Evolutionary conservation across 2,113 vertebrate species (phyloP), one percentile per base, ranked within the genome.

Genomic region (Apteryx mantelli): DNA sequence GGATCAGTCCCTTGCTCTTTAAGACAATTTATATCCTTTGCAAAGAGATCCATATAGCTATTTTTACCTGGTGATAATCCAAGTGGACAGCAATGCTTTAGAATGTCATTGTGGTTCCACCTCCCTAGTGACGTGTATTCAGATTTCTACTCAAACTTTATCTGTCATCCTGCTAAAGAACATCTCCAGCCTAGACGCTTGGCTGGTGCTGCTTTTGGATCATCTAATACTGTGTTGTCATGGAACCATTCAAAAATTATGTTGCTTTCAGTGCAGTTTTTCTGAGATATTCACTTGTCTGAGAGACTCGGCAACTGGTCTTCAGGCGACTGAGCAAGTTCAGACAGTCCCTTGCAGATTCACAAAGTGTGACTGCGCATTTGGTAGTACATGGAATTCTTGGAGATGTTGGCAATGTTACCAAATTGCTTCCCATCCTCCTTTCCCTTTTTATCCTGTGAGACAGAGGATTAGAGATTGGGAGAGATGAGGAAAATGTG

Each of bases 1-100:
- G 22, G 12, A 19, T 87, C 50, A 40, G 44, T 42, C 20, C 52
- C 40, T 78, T 24, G 20, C 34, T 13, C 24, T 93, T 87, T 42
- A 24, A 52, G 55, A 50, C n/a, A n/a, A 24, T 86, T 75, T 87
- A 26, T 75, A n/a, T 84, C 34, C 46, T 91, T 81, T 82, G 18
- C 69, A 68, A 60, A 32, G 63, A n/a, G 16, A 38, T 66, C 5
- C 6, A 38, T 24, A 75, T 55, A 66, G 52, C 65, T 95, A 9
- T 91, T 79, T 94, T 87, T 93, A 44, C 30, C 10, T 24, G 50
- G 13, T 82, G 60, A 60, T 95, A 84, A 91, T 89, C 34, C 78
- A 50, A 84, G 60, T 61, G 63, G 42, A 38, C 64, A 78, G 81
- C 32, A 53, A 4, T 25, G 6, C 46, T 52, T 10, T 86, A 58